Evolutionary conservation across 2,797 vertebrate genomes (phyloP).

Genomic region (Borostomias antarcticus): DNA sequence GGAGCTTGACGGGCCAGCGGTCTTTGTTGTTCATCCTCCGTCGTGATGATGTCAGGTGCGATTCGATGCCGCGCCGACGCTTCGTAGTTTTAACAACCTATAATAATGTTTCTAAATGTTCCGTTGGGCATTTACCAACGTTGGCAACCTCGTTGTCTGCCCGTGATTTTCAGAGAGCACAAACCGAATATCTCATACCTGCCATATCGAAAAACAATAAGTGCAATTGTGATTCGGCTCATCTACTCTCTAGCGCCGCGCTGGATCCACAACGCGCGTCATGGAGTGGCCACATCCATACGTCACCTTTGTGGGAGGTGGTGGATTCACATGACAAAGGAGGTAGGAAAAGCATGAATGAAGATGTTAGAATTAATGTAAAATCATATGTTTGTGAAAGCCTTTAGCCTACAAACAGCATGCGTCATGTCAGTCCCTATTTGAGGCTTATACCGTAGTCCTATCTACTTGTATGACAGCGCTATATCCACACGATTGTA

Average conservation of each 20-base stretch:
- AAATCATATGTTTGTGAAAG: neutral
- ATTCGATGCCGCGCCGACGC: neutral
- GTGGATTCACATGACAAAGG: slow-evolving; percentile 6
- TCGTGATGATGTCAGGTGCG: slow-evolving; percentile 56
- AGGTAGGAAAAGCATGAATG: slow-evolving; percentile 1
- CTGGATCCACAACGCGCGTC: slow-evolving; percentile 49
- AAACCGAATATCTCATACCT: slow-evolving; percentile 4
- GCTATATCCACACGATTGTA: too few relatives aligned
- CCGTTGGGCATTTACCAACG: neutral
- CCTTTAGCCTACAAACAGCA: neutral
- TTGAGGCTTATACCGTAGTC: neutral
- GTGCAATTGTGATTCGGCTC: slow-evolving; percentile 16
- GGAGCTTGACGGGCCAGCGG: slow-evolving; percentile 28
- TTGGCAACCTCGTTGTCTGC: neutral
- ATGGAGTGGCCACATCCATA: slow-evolving; percentile 38
- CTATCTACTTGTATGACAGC: too few relatives aligned
- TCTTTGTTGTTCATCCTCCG: slow-evolving; percentile 60
- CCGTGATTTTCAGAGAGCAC: neutral
- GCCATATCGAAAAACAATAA: slow-evolving; percentile 45
- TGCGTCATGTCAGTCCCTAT: slow-evolving; percentile 11
- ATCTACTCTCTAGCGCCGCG: slow-evolving; percentile 37
- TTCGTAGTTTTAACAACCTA: neutral
- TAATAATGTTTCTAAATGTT: neutral
- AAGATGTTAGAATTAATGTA: neutral
- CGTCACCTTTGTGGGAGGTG: slow-evolving; percentile 54